Evolutionary conservation across 2,113 vertebrate genomes (phyloP).

Genomic region (Tiliqua scincoides): DNA sequence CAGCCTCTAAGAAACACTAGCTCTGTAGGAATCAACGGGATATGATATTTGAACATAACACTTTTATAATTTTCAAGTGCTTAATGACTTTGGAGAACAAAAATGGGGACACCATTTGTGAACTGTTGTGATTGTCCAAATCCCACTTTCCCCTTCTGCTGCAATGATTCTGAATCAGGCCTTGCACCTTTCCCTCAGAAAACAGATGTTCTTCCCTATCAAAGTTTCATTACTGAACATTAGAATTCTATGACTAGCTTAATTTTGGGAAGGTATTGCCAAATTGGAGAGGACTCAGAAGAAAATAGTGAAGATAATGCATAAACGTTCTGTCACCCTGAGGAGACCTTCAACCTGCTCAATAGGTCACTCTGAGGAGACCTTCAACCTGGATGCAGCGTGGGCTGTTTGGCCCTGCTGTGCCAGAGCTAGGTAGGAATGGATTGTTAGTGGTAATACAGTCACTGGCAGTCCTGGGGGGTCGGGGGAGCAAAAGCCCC

Average conservation of each 20-base stretch:
- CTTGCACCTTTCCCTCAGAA: not conserved
- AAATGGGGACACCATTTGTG: not conserved
- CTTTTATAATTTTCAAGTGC: slow-evolving; percentile 44
- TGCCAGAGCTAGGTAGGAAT: too few species aligned
- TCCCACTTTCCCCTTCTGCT: not conserved
- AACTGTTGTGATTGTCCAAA: slow-evolving; percentile 1
- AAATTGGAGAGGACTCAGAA: slow-evolving; percentile 11
- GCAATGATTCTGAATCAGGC: slow-evolving; percentile 17
- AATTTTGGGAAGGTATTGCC: not conserved
- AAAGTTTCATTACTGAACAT: slow-evolving; percentile 2
- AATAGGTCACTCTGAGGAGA: too few species aligned
- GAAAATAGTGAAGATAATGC: not conserved
- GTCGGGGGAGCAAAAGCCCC: too few species aligned
- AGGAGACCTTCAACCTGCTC: too few species aligned
- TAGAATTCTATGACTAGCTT: not conserved
- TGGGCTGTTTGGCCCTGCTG: too few species aligned
- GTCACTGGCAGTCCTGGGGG: too few species aligned
- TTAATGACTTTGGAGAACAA: slow-evolving; percentile 49
- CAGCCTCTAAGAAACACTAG: slow-evolving; percentile 44
- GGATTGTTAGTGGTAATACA: too few species aligned
- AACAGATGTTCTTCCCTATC: slow-evolving; percentile 20
- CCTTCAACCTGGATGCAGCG: too few species aligned
- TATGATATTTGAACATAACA: slow-evolving; percentile 26
- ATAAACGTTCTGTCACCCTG: too few species aligned
- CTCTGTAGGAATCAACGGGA: not conserved